Conservation (phyloP, 2,888 invertebrate species). For the Alloplasta piceator region DNA sequence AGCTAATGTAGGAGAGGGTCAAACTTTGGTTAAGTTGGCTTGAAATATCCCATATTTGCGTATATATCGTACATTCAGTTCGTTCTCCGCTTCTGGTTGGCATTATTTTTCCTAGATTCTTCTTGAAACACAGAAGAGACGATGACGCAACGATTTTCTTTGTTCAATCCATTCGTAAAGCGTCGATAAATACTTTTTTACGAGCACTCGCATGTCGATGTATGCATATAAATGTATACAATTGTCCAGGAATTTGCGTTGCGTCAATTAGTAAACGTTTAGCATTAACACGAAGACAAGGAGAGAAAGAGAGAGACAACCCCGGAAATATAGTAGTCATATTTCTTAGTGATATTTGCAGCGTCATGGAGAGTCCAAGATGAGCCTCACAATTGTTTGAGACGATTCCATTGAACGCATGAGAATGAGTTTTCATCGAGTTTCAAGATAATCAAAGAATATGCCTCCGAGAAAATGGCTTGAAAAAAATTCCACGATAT, state of each 20-base stretch:
- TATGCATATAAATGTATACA: background rate
- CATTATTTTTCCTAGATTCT: background rate
- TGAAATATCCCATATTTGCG: background rate
- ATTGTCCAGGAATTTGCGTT: slow-evolving; percentile 50
- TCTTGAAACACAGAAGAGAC: slow-evolving; percentile 6
- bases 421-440: slow-evolving; percentile 25
- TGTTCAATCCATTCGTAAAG: slow-evolving; percentile 64
- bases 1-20: no score
- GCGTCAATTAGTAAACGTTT: slow-evolving; percentile 50
- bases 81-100: slow-evolving; percentile 18
- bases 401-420: slow-evolving; percentile 49
- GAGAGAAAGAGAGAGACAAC: background rate
- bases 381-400: slow-evolving; percentile 59
- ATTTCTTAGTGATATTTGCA: slow-evolving; percentile 22
- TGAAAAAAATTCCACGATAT: no score
- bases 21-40: no score
- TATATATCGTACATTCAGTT: background rate
- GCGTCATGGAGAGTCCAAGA: slow-evolving; percentile 8
- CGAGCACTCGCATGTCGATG: slow-evolving; percentile 16
- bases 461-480: no score
- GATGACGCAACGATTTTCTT: slow-evolving; percentile 63
- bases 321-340: slow-evolving; percentile 23
- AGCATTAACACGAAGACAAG: background rate
- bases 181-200: slow-evolving; percentile 62
- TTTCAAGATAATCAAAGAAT: no score